Evolutionary conservation across 2,888 invertebrate species (phyloP), one percentile per base, ranked within the genome.

Genomic region (Dioctria rufipes): DNA sequence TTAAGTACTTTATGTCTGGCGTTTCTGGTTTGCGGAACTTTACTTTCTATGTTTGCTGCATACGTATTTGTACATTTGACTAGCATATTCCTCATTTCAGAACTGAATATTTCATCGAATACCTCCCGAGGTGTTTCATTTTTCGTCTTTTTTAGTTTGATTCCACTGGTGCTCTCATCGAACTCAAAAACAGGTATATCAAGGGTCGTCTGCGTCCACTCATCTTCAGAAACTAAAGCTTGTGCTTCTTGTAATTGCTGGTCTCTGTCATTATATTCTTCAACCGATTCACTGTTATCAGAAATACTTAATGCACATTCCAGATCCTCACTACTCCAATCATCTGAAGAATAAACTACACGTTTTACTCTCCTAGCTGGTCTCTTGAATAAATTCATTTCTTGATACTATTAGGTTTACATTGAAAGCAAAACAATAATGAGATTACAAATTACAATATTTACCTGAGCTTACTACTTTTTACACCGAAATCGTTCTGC

Each of bases 161-260:
- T 63, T 63, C 63, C 63, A 37, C 39, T 63, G 63, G 39, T 63
- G 39, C 63, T 63, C 37, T 63, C 63, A 63, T 63, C 63, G 63
- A 63, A 63, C 63, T 63, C 5, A 63, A 63, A 11, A 63, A 37
- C 63, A 63, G 11, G 39, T 3, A 63, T 63, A 63, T 63, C 39
- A 63, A 4, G 63, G 13, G 13, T 25, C 39, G 3, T 63, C 63
- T 63, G 63, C 8, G 8, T 3, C 4, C 63, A 63, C 5, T 63
- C 63, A 39, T 63, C 63, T 63, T 63, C 40, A 63, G 39, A 63
- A 39, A 37, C 37, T 25, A 39, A 8, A 37, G 39, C 13, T 63
- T 63, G 25, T 25, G 39, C 40, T 6, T 5, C 25, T 63, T 25
- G 25, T 25, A 25, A 25, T 60, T 13, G 5, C 11, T n/a, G 13